A percentile compares a stretch with the other conserved stretches of the same genome.
Conservation (phyloP, 1,140 invertebrate species). For the Oreohelix idahoensis region DNA sequence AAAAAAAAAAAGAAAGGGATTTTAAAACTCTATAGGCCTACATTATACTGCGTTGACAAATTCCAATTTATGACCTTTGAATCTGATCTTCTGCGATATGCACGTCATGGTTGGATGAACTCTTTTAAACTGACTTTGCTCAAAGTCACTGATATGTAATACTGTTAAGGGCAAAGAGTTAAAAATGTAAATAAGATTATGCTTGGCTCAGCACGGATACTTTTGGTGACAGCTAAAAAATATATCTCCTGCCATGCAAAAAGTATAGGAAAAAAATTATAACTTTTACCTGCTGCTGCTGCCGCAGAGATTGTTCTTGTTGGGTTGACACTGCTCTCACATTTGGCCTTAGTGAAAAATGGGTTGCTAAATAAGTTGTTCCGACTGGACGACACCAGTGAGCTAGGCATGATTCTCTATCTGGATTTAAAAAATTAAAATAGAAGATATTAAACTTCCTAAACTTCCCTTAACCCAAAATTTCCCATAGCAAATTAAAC, state of each 20-base stretch:
- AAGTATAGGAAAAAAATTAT: neutral
- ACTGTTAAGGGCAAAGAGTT: neutral
- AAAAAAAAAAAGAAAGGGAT: no score
- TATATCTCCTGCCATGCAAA: no score
- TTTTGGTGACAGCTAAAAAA: no score
- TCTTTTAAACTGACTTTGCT: neutral
- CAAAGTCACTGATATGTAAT: neutral
- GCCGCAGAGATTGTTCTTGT: slow-evolving; percentile 70
- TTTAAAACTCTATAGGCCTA: no score
- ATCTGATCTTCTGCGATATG: no score
- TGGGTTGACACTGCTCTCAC: slow-evolving; percentile 57
- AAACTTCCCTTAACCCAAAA: no score
- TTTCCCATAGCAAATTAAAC: no score
- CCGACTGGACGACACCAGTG: slow-evolving; percentile 50
- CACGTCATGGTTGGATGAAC: neutral
- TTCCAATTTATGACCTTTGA: no score
- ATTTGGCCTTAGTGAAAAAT: slow-evolving; percentile 69
- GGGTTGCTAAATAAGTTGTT: slow-evolving; percentile 83
- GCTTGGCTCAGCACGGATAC: no score
- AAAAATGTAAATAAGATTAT: neutral
- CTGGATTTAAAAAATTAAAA: slow-evolving; percentile 16
- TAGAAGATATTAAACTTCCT: neutral
- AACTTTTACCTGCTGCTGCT: slow-evolving; percentile 46
- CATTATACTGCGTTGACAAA: no score
- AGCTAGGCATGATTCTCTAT: slow-evolving; percentile 41